A percentile compares a stretch with the other conserved stretches of the same genome.
Evolutionary conservation across 2,888 invertebrate genomes (phyloP).

Genomic region (Heteropelma amictum): DNA sequence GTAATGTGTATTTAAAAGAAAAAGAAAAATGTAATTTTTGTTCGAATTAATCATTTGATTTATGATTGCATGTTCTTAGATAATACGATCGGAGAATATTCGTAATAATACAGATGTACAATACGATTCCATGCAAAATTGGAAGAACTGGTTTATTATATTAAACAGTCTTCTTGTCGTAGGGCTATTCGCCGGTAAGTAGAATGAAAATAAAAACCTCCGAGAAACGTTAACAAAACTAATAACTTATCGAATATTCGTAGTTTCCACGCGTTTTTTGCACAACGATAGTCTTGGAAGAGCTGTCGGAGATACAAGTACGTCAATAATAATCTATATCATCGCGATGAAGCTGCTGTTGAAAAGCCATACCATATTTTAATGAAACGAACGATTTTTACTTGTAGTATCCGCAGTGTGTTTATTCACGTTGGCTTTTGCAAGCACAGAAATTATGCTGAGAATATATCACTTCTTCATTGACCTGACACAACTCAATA

Average conservation of each 20-base stretch:
- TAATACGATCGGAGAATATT: neutral
- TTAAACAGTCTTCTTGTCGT: neutral
- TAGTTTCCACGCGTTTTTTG: constrained; percentile 20
- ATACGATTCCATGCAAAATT: neutral
- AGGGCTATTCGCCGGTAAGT: neutral
- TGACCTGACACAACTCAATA: constrained; percentile 6
- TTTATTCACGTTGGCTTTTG: constrained; percentile 15
- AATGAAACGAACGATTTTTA: neutral
- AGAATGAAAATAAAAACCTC: neutral
- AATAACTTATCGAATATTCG: neutral
- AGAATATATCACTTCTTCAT: constrained; percentile 17
- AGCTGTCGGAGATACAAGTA: constrained; percentile 43
- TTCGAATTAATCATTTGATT: no score
- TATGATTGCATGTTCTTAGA: neutral
- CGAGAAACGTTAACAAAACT: neutral
- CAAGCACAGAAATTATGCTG: constrained; percentile 14
- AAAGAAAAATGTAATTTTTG: no score
- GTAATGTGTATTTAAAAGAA: no score
- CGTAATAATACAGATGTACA: neutral
- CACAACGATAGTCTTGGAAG: constrained; percentile 26
- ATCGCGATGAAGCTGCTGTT: no score
- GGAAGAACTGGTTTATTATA: neutral
- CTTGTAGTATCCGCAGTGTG: constrained; percentile 6
- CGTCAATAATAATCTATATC: neutral
- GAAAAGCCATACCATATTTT: no score